A percentile compares a stretch with the other conserved stretches of the same genome.
phyloP scores from a whole-genome alignment of 2,797 vertebrate genomes.

The Cyclopterus lumpus region DNA sequence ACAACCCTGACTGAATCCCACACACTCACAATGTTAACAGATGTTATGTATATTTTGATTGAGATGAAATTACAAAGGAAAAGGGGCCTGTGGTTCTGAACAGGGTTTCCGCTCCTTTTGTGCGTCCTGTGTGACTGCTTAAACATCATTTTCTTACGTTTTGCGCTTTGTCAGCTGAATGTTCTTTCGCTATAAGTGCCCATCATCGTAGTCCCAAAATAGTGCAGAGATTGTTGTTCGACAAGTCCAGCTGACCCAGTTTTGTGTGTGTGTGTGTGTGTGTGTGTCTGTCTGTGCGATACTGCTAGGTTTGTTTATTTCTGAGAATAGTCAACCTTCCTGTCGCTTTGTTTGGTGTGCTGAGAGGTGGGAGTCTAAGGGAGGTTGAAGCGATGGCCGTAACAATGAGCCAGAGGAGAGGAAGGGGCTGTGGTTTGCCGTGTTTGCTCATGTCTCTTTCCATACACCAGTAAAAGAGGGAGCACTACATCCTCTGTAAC shows the following conservation, averaged over 20 bases:
- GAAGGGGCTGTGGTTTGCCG: constrained; percentile 55
- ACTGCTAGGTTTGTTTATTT: constrained; percentile 74
- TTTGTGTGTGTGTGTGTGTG: constrained; percentile 34
- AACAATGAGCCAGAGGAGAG: constrained; percentile 51
- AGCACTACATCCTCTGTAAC: constrained; percentile 65
- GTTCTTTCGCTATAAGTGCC: constrained; percentile 52
- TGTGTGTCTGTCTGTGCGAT: constrained; percentile 22
- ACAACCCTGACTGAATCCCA: constrained; percentile 16
- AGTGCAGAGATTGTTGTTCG: constrained; percentile 70
- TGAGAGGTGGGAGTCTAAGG: constrained; percentile 54
- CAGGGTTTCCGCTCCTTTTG: constrained; percentile 62
- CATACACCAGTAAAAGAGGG: constrained; percentile 63
- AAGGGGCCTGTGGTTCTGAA: constrained; percentile 66
- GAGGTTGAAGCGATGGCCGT: constrained; percentile 34
- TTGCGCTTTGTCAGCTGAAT: constrained; percentile 59
- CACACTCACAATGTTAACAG: constrained; percentile 48
- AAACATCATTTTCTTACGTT: constrained; percentile 63
- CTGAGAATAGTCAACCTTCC: constrained; percentile 68
- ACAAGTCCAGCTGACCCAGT: constrained; percentile 72
- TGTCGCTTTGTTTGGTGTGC: constrained; percentile 69
- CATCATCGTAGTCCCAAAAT: constrained; percentile 73
- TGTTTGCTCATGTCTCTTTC: constrained; percentile 51
- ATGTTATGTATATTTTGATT: constrained; percentile 69
- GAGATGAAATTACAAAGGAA: constrained; percentile 69
- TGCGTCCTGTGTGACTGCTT: constrained; percentile 28